A percentile compares a stretch with the other conserved stretches of the same genome.
These are phyloP conservation scores for Drosophila cognata DNA, from an alignment of 2,888 invertebrate genomes.

Conservation along the genomic window DNA sequence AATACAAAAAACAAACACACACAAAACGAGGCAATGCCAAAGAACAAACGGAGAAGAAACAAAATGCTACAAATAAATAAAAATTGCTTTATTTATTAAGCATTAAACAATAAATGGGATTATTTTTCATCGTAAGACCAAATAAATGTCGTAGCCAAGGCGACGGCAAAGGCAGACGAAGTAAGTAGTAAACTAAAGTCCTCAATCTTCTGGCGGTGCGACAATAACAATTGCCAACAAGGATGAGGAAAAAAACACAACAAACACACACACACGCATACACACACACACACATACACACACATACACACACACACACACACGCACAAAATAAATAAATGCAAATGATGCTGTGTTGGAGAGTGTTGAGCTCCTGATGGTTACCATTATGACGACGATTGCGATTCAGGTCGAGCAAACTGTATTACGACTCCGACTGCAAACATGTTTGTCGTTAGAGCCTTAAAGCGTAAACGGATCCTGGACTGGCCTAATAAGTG, in stretches of 20 bases:
- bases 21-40: conserved; percentile 17
- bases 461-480: conserved; percentile 14
- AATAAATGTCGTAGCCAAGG: conserved; percentile 22
- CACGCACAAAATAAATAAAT: conserved; percentile 35
- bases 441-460: conserved; percentile 12
- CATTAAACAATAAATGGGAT: conserved; percentile 81
- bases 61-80: conserved; percentile 73
- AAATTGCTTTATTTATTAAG: conserved; percentile 80
- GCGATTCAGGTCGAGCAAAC: conserved; percentile 35
- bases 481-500: conserved; percentile 55
- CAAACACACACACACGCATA: conserved; percentile 12
- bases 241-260: background rate
- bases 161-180: conserved; percentile 22
- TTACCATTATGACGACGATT: conserved; percentile 37
- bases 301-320: conserved; percentile 17
- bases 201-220: conserved; percentile 32
- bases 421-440: conserved; percentile 32
- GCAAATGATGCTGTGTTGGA: conserved; percentile 6
- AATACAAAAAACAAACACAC: conserved; percentile 20
- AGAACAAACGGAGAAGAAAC: conserved; percentile 39
- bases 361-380: conserved; percentile 55
- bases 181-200: conserved; percentile 14
- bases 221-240: conserved; percentile 57
- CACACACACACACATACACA: conserved; percentile 4
- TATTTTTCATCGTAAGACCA: conserved; percentile 67